Percentiles rank a stretch among this genome's conserved stretches.
Evolutionary conservation across 2,113 vertebrate species (phyloP).

Genomic region (Danionella cerebrum): DNA sequence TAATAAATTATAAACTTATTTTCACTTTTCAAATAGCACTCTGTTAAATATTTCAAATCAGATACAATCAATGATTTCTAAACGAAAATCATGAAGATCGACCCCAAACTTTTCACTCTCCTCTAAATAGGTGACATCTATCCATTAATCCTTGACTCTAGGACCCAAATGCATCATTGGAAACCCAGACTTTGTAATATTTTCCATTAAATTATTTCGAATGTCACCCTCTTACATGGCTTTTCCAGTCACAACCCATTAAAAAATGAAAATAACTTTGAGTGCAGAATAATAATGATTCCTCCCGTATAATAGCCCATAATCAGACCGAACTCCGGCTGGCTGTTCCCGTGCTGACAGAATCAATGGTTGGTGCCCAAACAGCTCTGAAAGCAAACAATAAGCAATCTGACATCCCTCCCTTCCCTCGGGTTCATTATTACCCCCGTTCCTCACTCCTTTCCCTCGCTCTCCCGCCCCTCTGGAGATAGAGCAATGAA

Average conservation of each 20-base stretch:
- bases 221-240: background rate
- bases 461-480: conserved; percentile 52
- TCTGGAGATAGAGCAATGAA: conserved; percentile 71
- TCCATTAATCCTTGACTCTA: no score
- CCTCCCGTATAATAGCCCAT: conserved; percentile 26
- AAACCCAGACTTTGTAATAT: no score
- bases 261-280: background rate
- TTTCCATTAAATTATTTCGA: no score
- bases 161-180: no score
- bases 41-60: no score
- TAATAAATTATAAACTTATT: no score
- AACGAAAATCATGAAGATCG: no score
- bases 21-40: no score
- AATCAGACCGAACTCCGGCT: conserved; percentile 22
- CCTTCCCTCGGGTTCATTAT: conserved; percentile 55
- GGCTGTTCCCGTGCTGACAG: conserved; percentile 50
- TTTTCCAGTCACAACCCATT: background rate
- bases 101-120: no score
- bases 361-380: conserved; percentile 22
- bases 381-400: conserved; percentile 33
- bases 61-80: no score
- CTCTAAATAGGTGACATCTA: no score
- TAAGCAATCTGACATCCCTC: conserved; percentile 35
- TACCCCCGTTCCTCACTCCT: conserved; percentile 41
- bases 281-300: background rate